Conservation (phyloP, 53 echinoderm and acorn worm species). For the Luidia sarsii region DNA sequence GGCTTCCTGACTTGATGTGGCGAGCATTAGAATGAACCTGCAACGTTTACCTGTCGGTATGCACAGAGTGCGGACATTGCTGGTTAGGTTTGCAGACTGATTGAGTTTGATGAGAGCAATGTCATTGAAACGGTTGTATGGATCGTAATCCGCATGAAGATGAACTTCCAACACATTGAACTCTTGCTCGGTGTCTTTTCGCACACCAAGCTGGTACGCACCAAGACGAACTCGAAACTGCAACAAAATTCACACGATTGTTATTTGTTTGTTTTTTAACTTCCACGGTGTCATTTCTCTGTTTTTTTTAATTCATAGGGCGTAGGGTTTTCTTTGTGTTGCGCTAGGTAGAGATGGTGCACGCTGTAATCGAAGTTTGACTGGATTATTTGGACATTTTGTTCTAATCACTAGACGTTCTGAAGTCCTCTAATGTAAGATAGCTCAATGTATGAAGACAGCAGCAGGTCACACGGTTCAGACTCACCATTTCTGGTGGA, state of each 20-base stretch:
- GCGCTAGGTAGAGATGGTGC: no score
- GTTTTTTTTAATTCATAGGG: no score
- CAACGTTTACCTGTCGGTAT: constrained; percentile 61
- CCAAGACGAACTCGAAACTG: constrained; percentile 66
- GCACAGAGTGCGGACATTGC: constrained; percentile 59
- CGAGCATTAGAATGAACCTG: no score
- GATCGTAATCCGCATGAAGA: constrained; percentile 25
- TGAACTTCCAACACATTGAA: constrained; percentile 51
- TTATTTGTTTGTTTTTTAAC: no score
- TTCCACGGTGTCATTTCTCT: no score
- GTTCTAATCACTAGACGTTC: neutral
- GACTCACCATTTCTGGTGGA: constrained; percentile 14
- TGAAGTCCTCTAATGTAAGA: neutral
- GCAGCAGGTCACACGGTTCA: neutral
- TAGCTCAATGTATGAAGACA: neutral
- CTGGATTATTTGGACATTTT: neutral
- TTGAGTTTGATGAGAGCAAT: constrained; percentile 68
- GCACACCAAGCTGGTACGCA: constrained; percentile 41
- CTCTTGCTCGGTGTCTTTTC: constrained; percentile 55
- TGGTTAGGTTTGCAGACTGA: constrained; percentile 52
- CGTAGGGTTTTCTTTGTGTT: no score
- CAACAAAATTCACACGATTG: no score
- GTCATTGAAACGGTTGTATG: constrained; percentile 38
- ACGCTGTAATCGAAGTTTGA: no score
- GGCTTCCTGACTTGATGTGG: neutral